These are phyloP conservation scores for Netelia melanura DNA, from an alignment of 2,888 invertebrate species.

Conservation along the genomic window DNA sequence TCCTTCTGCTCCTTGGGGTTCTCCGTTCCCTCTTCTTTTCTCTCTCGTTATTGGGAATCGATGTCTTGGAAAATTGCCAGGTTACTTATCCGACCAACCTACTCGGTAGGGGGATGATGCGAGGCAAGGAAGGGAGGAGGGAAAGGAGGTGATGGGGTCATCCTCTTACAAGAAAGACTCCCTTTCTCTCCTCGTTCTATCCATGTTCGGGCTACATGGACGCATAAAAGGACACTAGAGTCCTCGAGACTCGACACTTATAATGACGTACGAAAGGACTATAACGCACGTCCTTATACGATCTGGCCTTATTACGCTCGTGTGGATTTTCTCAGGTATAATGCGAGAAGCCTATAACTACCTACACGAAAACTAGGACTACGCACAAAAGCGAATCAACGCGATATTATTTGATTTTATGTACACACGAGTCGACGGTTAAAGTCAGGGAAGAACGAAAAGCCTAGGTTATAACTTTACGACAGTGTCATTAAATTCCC, in stretches of 20 bases:
- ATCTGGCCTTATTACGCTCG: constrained; percentile 2
- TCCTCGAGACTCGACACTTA: neutral
- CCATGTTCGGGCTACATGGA: neutral
- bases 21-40: constrained; percentile 25
- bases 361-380: too few relatives aligned
- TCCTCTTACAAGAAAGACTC: constrained; percentile 27
- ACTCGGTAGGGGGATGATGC: constrained; percentile 43
- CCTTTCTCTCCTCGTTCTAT: neutral
- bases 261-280: neutral
- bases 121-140: neutral
- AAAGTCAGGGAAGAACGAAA: constrained; percentile 3
- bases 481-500: constrained; percentile 64
- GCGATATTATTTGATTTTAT: neutral
- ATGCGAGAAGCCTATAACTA: too few relatives aligned
- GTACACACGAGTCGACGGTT: constrained; percentile 13
- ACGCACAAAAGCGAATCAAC: too few relatives aligned
- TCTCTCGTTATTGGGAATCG: constrained; percentile 70
- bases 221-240: constrained; percentile 26
- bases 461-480: constrained; percentile 39
- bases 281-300: constrained; percentile 22
- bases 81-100: constrained; percentile 71
- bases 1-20: constrained; percentile 64
- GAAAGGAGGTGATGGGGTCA: neutral
- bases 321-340: neutral
- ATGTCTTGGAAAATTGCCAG: constrained; percentile 78